These are phyloP conservation scores for Periphyllus acericola DNA, from an alignment of 2,888 invertebrate species.

Conservation along the genomic window DNA sequence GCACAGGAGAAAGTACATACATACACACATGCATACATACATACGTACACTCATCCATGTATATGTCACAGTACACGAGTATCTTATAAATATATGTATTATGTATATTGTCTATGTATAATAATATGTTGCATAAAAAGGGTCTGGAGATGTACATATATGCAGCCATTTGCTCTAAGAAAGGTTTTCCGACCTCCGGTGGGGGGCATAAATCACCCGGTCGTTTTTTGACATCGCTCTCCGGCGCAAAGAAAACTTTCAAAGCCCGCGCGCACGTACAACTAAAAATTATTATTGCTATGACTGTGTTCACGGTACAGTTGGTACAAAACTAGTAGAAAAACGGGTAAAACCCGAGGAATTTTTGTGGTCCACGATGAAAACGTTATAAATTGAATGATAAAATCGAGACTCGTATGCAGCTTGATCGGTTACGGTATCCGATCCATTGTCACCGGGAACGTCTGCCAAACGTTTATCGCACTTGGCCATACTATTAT, in stretches of 20 bases:
- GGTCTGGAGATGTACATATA: neutral
- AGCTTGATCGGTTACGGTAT: neutral
- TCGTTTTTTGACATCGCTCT: conserved; percentile 36
- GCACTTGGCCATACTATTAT: neutral
- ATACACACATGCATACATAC: neutral
- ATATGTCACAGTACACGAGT: neutral
- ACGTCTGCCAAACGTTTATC: conserved; percentile 5
- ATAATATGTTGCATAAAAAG: neutral
- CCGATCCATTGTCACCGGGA: neutral
- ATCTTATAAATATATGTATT: neutral
- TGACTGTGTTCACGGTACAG: conserved; percentile 9
- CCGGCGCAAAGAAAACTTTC: conserved; percentile 19
- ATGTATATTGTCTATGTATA: neutral
- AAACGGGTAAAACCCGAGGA: conserved; percentile 16
- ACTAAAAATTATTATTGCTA: conserved; percentile 43
- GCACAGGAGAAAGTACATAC: neutral
- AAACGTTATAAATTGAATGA: conserved; percentile 42
- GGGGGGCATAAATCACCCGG: conserved; percentile 37
- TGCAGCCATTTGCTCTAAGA: conserved; percentile 4
- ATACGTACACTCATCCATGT: neutral
- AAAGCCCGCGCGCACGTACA: neutral
- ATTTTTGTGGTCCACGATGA: neutral
- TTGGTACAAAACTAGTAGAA: conserved; percentile 10
- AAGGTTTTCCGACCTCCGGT: conserved; percentile 23
- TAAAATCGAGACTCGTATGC: conserved; percentile 14